Evolutionary conservation across 2,797 vertebrate genomes (phyloP).

Genomic region (Notoglanidium macrostoma): DNA sequence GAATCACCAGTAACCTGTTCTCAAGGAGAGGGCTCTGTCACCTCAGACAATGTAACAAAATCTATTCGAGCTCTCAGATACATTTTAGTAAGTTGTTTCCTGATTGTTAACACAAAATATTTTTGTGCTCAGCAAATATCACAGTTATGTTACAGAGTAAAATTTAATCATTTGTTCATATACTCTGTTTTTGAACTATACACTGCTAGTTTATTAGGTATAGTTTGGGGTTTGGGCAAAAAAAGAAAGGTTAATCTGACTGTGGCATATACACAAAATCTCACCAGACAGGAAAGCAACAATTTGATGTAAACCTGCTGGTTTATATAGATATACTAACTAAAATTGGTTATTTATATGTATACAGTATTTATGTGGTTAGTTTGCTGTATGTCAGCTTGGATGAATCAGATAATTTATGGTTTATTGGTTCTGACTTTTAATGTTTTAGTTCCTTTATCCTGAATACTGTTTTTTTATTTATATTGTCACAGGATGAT

Average conservation of each 20-base stretch:
- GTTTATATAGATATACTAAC: neutral
- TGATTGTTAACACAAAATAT: neutral
- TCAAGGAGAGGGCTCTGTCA: neutral
- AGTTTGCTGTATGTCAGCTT: neutral
- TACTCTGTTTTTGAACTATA: neutral
- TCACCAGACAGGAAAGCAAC: neutral
- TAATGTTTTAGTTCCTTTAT: neutral
- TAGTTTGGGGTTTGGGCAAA: neutral
- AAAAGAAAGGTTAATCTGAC: neutral
- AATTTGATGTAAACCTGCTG: neutral
- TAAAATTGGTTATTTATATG: neutral
- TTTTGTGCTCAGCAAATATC: neutral
- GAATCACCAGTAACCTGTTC: slow-evolving; percentile 21
- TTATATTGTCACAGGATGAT: slow-evolving; percentile 10
- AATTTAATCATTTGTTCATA: neutral
- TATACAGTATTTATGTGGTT: neutral
- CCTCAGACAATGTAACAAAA: slow-evolving; percentile 15
- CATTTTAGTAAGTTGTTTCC: slow-evolving; percentile 7
- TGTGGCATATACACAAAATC: neutral
- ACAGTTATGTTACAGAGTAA: neutral
- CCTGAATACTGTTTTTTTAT: neutral
- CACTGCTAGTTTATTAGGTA: neutral
- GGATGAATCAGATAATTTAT: neutral
- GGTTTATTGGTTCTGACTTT: neutral
- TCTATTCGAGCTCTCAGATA: neutral